phyloP scores from a whole-genome alignment of 2,113 vertebrate genomes.

The Psophia crepitans region DNA sequence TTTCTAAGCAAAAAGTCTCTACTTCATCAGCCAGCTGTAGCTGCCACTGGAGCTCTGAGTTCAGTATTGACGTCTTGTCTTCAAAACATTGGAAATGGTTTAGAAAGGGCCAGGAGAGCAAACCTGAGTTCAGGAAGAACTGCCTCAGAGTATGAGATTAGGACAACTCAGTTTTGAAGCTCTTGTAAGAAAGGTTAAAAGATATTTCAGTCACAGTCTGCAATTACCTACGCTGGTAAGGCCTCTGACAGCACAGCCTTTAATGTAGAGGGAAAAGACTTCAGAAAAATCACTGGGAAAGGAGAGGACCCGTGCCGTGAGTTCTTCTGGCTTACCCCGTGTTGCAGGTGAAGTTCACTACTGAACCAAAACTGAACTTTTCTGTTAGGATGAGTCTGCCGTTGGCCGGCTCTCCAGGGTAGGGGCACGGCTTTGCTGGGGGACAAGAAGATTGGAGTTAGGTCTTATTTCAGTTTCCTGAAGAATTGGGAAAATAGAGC shows the following conservation, averaged over 20 bases:
- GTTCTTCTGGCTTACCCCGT: not conserved
- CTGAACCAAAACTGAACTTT: not conserved
- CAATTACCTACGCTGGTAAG: fast-evolving
- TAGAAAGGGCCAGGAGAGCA: not conserved
- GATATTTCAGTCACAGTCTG: not conserved
- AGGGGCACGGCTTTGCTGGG: not conserved
- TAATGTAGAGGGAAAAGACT: not conserved
- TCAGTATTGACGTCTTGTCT: not conserved
- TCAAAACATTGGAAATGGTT: not conserved
- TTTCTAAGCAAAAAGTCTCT: not conserved
- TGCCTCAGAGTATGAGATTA: not conserved
- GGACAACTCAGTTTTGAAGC: not conserved
- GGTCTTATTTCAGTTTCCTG: not conserved
- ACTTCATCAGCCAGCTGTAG: not conserved
- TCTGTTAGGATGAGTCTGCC: not conserved
- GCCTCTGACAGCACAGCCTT: not conserved
- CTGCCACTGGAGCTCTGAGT: not conserved
- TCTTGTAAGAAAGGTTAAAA: not conserved
- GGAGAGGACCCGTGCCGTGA: not conserved
- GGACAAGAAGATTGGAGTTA: not conserved
- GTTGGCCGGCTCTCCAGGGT: not conserved
- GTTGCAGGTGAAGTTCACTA: conserved; percentile 19
- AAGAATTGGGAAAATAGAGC: not conserved
- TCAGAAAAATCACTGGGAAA: fast-evolving
- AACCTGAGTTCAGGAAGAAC: not conserved